These are phyloP conservation scores for Himalopsyche japonica DNA, from an alignment of 2,888 invertebrate genomes.

Conservation along the genomic window DNA sequence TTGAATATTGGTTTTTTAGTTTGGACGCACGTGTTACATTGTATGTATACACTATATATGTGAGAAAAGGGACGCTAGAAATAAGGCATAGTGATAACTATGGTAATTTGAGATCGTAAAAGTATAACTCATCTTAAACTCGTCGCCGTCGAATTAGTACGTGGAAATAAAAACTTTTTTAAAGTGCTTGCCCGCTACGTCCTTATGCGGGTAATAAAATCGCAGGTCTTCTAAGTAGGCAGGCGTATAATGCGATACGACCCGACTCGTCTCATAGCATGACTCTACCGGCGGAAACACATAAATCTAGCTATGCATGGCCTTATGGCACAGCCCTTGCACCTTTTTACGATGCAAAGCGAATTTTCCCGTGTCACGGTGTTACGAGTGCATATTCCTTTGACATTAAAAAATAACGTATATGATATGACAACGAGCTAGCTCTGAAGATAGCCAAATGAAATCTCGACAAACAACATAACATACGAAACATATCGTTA, in stretches of 20 bases:
- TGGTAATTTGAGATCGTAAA: neutral
- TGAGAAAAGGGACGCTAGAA: no score
- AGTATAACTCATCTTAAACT: neutral
- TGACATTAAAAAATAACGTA: neutral
- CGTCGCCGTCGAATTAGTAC: neutral
- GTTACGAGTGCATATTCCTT: neutral
- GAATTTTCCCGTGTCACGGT: neutral
- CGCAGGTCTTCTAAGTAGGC: neutral
- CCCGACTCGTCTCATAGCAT: neutral
- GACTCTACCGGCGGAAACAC: neutral
- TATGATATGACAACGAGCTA: neutral
- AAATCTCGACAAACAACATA: no score
- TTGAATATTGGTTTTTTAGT: no score
- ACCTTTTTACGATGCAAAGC: neutral
- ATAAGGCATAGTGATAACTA: no score
- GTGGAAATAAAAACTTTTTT: neutral
- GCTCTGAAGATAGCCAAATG: no score
- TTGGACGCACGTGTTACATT: no score
- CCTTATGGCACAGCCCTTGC: neutral
- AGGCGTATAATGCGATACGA: neutral
- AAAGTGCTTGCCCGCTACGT: neutral
- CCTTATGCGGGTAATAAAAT: neutral
- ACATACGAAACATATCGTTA: no score
- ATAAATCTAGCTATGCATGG: neutral
- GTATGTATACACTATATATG: no score